Conservation (phyloP, 2,113 vertebrate genomes). For the Apus apus region DNA sequence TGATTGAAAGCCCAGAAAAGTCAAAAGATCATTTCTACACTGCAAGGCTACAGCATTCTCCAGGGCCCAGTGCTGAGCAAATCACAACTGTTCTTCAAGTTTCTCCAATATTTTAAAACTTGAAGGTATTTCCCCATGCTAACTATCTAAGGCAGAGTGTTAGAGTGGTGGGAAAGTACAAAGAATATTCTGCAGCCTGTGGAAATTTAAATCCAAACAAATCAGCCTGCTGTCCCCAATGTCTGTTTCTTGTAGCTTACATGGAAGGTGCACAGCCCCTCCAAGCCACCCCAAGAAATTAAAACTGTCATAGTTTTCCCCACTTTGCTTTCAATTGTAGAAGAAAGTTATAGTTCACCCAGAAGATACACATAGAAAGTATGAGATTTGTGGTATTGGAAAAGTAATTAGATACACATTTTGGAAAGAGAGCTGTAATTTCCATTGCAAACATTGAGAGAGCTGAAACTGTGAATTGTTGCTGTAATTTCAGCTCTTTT, state of each 20-base stretch:
- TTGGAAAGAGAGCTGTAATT: not conserved
- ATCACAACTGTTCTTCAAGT: not conserved
- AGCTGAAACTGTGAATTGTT: not conserved
- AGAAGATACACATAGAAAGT: not conserved
- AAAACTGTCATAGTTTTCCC: not conserved
- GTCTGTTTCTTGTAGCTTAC: not conserved
- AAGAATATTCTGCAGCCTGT: not conserved
- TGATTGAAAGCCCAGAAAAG: not conserved
- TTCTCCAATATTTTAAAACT: not conserved
- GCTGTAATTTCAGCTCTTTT: not conserved
- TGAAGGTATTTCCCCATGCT: not conserved
- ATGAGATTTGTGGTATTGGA: not conserved
- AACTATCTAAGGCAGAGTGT: not conserved
- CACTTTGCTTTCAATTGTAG: not conserved
- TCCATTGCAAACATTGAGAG: not conserved
- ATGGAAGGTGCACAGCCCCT: not conserved
- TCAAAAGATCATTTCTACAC: not conserved
- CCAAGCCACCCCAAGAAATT: not conserved
- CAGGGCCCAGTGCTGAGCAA: not conserved
- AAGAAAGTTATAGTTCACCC: not conserved
- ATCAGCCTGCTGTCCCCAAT: not conserved
- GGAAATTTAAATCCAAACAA: not conserved
- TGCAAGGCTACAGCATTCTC: not conserved
- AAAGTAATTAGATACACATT: not conserved
- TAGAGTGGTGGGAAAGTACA: not conserved